Percentiles rank a stretch among this genome's conserved stretches.
Evolutionary conservation across 2,797 vertebrate species (phyloP).

Genomic region (Stomatorhinus walkeri): DNA sequence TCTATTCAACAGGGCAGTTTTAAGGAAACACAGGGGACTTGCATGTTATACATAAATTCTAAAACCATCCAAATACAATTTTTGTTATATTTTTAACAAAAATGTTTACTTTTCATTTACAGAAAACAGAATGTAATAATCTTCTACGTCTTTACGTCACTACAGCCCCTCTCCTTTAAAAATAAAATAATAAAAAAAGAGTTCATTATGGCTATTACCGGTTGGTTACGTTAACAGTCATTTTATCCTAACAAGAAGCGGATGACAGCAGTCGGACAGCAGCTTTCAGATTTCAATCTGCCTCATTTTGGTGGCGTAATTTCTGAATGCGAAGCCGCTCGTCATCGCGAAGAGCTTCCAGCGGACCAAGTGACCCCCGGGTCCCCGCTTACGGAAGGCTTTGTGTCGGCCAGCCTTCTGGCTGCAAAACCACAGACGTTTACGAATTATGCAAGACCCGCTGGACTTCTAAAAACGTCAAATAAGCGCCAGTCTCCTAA

Average conservation of each 20-base stretch:
- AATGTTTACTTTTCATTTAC: background rate
- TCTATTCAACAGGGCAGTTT: background rate
- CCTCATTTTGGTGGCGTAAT: background rate
- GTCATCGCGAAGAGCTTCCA: background rate
- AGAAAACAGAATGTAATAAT: background rate
- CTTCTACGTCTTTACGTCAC: background rate
- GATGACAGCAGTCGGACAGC: background rate
- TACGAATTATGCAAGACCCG: background rate
- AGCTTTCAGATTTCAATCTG: background rate
- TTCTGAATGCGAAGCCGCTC: background rate
- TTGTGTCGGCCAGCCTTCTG: background rate
- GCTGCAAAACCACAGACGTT: background rate
- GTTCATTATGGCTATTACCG: background rate
- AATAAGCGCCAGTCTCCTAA: background rate
- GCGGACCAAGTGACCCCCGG: background rate
- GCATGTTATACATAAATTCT: background rate
- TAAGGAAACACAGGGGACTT: background rate
- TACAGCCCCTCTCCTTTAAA: background rate
- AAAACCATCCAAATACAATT: constrained; percentile 4
- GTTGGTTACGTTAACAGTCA: background rate
- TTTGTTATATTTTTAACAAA: background rate
- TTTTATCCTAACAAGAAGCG: background rate
- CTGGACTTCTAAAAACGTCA: background rate
- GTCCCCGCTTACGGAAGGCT: background rate
- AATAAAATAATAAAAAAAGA: background rate